Percentiles rank a stretch among this genome's conserved stretches.
phyloP scores from a whole-genome alignment of 2,888 invertebrate species.

The Dryocosmus kuriphilus region DNA sequence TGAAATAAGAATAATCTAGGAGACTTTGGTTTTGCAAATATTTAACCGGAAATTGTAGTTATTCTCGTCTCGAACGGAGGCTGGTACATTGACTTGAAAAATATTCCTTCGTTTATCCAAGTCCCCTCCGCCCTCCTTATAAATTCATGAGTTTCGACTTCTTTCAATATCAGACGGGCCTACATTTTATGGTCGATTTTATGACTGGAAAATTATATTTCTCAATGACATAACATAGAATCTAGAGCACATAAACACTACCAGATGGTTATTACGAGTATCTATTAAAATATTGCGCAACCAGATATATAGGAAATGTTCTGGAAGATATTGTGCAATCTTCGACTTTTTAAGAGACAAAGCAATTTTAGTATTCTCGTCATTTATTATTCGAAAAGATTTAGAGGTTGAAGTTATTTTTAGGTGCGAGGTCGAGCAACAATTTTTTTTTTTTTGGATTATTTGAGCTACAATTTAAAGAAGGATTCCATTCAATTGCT shows the following conservation, averaged over 20 bases:
- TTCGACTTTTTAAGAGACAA: neutral
- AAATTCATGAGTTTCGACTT: neutral
- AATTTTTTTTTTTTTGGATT: neutral
- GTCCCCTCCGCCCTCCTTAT: neutral
- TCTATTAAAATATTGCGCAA: neutral
- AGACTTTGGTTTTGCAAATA: neutral
- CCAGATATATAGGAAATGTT: slow-evolving; percentile 1
- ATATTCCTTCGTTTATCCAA: neutral
- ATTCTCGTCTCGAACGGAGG: neutral
- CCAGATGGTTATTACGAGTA: neutral
- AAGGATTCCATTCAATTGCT: neutral
- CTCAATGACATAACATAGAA: neutral
- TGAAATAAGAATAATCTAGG: neutral
- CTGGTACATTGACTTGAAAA: neutral
- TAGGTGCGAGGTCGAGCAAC: neutral
- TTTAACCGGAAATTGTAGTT: neutral
- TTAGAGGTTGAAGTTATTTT: neutral
- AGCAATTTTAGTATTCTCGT: neutral
- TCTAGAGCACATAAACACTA: neutral
- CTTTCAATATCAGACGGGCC: neutral
- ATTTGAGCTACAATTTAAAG: neutral
- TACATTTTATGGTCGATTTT: neutral
- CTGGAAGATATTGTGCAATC: neutral
- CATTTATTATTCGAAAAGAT: neutral
- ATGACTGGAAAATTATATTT: slow-evolving; percentile 1